phyloP scores from a whole-genome alignment of 35 echinoderm and acorn worm genomes.

The Apostichopus japonicus region DNA sequence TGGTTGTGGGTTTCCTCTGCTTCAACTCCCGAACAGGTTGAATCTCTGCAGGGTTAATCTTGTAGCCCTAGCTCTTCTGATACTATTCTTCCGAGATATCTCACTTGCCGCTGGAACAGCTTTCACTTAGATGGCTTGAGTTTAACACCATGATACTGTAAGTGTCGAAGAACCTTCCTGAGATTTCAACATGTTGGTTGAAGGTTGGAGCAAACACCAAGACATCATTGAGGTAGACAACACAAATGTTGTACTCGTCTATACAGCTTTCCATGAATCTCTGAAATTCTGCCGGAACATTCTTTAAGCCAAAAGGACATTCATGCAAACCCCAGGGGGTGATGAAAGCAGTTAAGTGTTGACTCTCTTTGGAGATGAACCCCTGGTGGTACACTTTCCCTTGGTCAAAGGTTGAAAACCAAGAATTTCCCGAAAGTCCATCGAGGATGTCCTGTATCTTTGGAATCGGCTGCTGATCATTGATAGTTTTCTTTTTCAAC shows the following conservation, averaged over 20 bases:
- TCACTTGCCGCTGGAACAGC: conserved; percentile 60
- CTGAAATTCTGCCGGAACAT: conserved; percentile 2
- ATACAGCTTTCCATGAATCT: conserved; percentile 61
- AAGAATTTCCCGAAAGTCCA: conserved; percentile 48
- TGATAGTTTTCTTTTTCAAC: conserved; percentile 58
- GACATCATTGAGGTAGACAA: conserved; percentile 61
- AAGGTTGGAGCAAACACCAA: conserved; percentile 49
- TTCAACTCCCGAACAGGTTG: too few relatives aligned
- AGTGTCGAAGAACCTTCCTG: conserved; percentile 22
- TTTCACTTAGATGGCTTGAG: conserved; percentile 34
- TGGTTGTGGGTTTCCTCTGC: background rate
- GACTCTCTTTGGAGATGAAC: conserved; percentile 54
- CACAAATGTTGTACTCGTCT: conserved; percentile 42
- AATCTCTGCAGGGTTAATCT: background rate
- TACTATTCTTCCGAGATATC: conserved; percentile 55
- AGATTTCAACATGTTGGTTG: conserved; percentile 51
- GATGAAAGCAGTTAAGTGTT: conserved; percentile 59
- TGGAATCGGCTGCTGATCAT: conserved; percentile 67
- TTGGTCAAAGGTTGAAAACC: conserved; percentile 63
- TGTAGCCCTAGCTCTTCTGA: conserved; percentile 33
- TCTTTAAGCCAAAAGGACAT: conserved; percentile 59
- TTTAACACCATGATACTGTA: conserved; percentile 49
- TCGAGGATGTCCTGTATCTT: conserved; percentile 63
- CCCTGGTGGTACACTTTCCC: conserved; percentile 84
- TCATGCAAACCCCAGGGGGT: conserved; percentile 73